phyloP scores from a whole-genome alignment of 2,888 invertebrate genomes.

The Noctua janthina region DNA sequence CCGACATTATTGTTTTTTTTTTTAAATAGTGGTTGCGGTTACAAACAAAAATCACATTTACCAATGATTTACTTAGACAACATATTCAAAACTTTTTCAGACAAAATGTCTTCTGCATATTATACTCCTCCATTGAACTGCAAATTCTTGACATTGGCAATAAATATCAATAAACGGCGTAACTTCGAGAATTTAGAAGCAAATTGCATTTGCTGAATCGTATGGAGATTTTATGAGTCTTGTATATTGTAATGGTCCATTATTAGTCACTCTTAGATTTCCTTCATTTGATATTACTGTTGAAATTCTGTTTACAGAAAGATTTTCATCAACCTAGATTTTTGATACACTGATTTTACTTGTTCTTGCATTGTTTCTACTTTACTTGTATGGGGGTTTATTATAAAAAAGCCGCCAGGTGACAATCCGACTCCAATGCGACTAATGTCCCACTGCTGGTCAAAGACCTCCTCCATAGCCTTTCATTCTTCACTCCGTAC shows the following conservation, averaged over 20 bases:
- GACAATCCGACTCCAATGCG: not conserved
- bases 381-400: not conserved
- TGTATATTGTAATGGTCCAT: conserved; percentile 7
- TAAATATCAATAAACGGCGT: conserved; percentile 43
- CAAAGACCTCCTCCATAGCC: too few relatives aligned
- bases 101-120: not conserved
- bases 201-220: conserved; percentile 35
- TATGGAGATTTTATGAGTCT: conserved; percentile 44
- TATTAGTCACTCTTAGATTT: conserved; percentile 24
- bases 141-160: conserved; percentile 36
- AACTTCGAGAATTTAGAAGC: conserved; percentile 32
- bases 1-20: not conserved
- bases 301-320: not conserved
- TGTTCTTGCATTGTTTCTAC: not conserved
- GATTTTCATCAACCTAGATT: not conserved
- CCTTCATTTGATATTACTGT: not conserved
- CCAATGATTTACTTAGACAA: not conserved
- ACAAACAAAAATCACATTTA: not conserved
- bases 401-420: not conserved
- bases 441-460: too few relatives aligned
- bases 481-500: too few relatives aligned
- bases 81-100: not conserved
- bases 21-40: not conserved
- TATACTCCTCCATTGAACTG: conserved; percentile 9
- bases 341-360: not conserved